Evolutionary conservation across 2,113 vertebrate species (phyloP), one percentile per base, ranked within the genome.

Genomic region (Leptodactylus fuscus): DNA sequence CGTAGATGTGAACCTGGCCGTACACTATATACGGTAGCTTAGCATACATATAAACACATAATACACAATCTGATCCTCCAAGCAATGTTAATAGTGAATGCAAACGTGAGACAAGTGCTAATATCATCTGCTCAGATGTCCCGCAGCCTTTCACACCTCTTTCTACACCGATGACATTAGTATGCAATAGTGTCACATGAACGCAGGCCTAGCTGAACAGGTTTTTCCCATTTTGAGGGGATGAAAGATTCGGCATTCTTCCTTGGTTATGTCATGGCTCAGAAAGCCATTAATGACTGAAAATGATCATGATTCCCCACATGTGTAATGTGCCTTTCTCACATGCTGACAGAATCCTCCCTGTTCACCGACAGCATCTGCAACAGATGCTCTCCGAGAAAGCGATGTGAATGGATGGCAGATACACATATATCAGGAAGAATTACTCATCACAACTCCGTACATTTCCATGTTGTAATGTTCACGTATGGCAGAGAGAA

Each of bases 211-310:
- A 89, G 65, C 71, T 77, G 51, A 91, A 92, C 89, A 91, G 89
- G 89, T 84, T 91, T 90, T 80, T 84, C 89, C 91, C 87, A 87
- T 81, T 88, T 88, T 70, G 18, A 0, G 88, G 87, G 87, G 88
- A 90, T 88, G 16, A 91, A 90, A 88, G 67, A 60, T 83, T 82
- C 90, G 87, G 91, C 88, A 88, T 94, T 92, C 91, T 92, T 94
- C 91, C 89, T 88, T 73, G 89, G 89, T 86, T 83, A 90, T 80
- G 83, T 85, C 91, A 90, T 60, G 48, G 81, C 91, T 90, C 58
- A 85, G 87, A 79, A 86, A 86, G 89, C 88, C 88, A 88, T 88
- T 90, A 88, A 81, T 71, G 75, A 87, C 88, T 91, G 78, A 89
- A 85, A 91, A 90, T 90, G 81, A 82, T 78, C 60, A 29, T 7